Evolutionary conservation across 2,888 invertebrate species (phyloP).

Genomic region (Caenorhabditis sp.): DNA sequence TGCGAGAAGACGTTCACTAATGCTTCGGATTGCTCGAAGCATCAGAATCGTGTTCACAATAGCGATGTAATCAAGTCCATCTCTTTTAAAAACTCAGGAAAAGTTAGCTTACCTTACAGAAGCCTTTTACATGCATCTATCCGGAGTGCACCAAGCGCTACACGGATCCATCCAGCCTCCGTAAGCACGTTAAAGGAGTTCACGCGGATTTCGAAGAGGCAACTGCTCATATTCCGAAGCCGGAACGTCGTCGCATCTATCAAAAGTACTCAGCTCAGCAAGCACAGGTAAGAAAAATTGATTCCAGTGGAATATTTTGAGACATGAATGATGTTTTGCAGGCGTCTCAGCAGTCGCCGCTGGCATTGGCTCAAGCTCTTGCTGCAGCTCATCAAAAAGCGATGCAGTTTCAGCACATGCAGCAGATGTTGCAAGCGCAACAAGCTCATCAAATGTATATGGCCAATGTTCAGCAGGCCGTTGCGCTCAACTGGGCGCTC

Average conservation of each 20-base stretch:
- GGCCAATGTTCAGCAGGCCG: no score
- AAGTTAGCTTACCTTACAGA: slow-evolving; percentile 87
- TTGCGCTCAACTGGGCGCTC: no score
- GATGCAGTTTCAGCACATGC: no score
- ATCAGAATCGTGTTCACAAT: slow-evolving; percentile 98
- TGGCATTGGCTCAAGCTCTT: no score
- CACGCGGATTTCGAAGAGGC: slow-evolving; percentile 85
- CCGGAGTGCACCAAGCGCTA: slow-evolving; percentile 96
- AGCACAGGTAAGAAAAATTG: neutral
- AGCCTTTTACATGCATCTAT: slow-evolving; percentile 98
- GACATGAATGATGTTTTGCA: no score
- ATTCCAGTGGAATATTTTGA: neutral
- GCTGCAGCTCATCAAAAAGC: no score
- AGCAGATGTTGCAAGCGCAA: no score
- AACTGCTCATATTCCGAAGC: neutral
- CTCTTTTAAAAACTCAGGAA: no score
- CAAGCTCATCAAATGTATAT: no score
- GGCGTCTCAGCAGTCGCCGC: no score
- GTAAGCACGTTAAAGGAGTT: slow-evolving; percentile 96
- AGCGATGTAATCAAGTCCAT: no score
- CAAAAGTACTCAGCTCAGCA: no score
- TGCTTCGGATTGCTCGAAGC: slow-evolving; percentile 97
- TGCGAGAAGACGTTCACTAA: slow-evolving; percentile 99
- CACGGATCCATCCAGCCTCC: slow-evolving; percentile 96
- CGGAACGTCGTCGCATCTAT: neutral